Conservation (phyloP, 2,888 invertebrate genomes). For the Enoplolaimus lenunculus region DNA sequence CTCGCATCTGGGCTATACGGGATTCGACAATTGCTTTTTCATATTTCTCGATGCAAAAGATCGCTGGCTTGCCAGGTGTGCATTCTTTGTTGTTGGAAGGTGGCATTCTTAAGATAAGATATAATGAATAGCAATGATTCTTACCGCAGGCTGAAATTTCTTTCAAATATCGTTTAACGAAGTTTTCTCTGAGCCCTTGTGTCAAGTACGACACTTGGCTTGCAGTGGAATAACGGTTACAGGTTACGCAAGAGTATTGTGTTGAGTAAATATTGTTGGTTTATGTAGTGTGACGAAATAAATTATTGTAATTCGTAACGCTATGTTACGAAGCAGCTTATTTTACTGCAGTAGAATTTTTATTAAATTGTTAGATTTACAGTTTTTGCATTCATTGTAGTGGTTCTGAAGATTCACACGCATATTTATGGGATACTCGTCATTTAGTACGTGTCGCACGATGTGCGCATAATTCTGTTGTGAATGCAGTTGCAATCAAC, state of each 20-base stretch:
- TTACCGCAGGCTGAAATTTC: not conserved
- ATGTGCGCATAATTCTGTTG: conserved; percentile 62
- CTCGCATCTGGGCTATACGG: conserved; percentile 65
- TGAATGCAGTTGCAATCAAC: conserved; percentile 71
- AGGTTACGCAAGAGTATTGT: too few species aligned
- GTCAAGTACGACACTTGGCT: too few species aligned
- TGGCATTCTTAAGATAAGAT: not conserved
- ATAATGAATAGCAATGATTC: not conserved
- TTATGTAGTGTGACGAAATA: too few species aligned
- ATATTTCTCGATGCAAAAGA: conserved; percentile 68
- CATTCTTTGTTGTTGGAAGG: too few species aligned
- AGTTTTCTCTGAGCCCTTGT: too few species aligned
- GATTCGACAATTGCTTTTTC: conserved; percentile 69
- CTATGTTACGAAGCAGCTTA: too few species aligned
- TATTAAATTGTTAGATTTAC: not conserved
- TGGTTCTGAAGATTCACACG: conserved; percentile 37
- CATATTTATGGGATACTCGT: conserved; percentile 69
- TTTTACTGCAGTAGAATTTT: not conserved
- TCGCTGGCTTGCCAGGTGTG: conserved; percentile 64
- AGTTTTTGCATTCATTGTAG: too few species aligned
- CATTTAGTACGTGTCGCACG: conserved; percentile 62
- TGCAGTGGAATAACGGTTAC: too few species aligned
- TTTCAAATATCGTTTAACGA: too few species aligned
- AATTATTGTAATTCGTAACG: too few species aligned
- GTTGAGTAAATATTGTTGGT: too few species aligned